Base-by-base conservation (phyloP, 2,797 vertebrate species). In the Halcyon leucocephala region DNA sequence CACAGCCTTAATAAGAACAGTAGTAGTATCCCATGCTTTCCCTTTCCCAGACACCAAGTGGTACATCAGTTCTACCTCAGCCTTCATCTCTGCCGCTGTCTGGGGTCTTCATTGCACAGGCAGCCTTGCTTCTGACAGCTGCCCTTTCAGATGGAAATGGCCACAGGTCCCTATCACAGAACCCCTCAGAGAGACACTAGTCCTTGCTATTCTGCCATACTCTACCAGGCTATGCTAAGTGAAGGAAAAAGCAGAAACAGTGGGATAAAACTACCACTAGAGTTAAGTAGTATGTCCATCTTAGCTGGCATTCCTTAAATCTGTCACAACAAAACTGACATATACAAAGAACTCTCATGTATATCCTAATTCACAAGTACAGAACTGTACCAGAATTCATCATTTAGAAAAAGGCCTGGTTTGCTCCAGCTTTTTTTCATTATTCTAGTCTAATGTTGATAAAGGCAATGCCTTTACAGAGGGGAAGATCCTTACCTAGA, bases 11-110 rank as follows among this genome's bases (percentile, higher is more conserved):
- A 10, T 31, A 41, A 17, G 26, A 39, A 0, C 44, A 71, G 22
- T 0, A 54, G n/a, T 0, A 8, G 13, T 2, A 1, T 7, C 42
- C 28, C 19, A 16, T 29, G 31, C n/a, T 41, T 28, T 51, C 24
- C 29, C 29, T 31, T 42, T 51, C 73, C 60, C 31, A 6, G 52
- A 28, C 46, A 70, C 9, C 44, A 22, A 7, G 44, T 1, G 7
- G 35, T 41, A 51, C 65, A 42, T 22, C 52, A 51, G 10, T 11
- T 72, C 60, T 14, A 1, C n/a, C 62, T 41, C 70, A 60, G 58
- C 26, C 9, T 62, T 13, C 44, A 25, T 44, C 39, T 52, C 33
- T 49, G 21, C 60, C 51, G 64, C 73, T 69, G 49, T 58, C 61
- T 25, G 18, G 18, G 22, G 2, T 69, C 70, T 44, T 61, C 35